Evolutionary conservation across 1,140 invertebrate genomes (phyloP), one percentile per base, ranked within the genome.

Genomic region (fruit fly (Drosophila melanogaster)): DNA sequence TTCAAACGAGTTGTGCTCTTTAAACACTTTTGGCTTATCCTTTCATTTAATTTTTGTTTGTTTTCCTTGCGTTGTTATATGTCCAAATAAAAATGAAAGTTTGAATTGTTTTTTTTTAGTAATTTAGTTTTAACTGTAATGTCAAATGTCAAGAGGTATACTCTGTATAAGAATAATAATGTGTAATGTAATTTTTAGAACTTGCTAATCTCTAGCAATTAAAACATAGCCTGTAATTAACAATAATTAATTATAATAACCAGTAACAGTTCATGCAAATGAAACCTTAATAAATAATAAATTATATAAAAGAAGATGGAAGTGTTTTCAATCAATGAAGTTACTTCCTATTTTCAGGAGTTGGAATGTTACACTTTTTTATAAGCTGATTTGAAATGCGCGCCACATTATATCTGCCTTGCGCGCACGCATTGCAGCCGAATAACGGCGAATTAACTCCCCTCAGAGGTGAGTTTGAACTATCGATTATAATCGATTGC

Each of bases 1-100:
- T 72, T 50, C 57, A 61, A 65, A 74, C 60, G 81, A 86, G 81
- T 85, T 86, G 81, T 86, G 67, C 81, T 85, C 81, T 83, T 69
- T 83, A 83, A 83, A 84, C 65, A 84, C 75, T 79, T 79, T 83
- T 76, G 58, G 64, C 65, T 76, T 76, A 62, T 55, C 37, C 69
- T 62, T 26, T 37, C 26, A 56, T 40, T 58, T 50, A 24, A 53
- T 43, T 47, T 35, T 38, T 59, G 14, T 54, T 51, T 47, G 38
- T 47, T 58, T 22, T 14, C 11, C 8, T 46, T 46, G 10, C 10
- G 24, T 57, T 84, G 73, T 76, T 72, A 72, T 71, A 62, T 64
- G 8, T 24, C 38, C 15, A 54, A 61, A 50, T 22, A 7, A 50
- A 59, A 30, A 30, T 30, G 1, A 30, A 30, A 30, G 30, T 10